A percentile compares a stretch with the other conserved stretches of the same genome.
Evolutionary conservation across 2,797 vertebrate genomes (phyloP).

Genomic region (Onychomys arenicola): DNA sequence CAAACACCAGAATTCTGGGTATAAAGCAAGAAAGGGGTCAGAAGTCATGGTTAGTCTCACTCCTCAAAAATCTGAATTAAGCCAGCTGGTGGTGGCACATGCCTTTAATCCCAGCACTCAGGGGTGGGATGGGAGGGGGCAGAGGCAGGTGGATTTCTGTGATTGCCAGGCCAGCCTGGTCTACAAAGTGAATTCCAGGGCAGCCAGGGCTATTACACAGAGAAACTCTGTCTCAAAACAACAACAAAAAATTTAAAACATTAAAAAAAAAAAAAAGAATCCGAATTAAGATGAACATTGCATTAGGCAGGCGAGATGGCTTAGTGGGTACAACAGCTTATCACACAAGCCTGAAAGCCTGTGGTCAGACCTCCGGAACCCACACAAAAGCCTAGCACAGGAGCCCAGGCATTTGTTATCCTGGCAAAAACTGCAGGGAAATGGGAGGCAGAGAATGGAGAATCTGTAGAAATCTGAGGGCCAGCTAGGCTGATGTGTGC

Average conservation of each 20-base stretch:
- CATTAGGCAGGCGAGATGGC: not conserved
- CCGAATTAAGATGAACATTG: not conserved
- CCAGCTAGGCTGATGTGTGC: not conserved
- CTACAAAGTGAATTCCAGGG: not conserved
- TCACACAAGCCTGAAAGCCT: not conserved
- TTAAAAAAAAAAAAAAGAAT: not conserved
- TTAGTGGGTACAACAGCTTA: not conserved
- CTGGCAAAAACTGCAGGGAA: not conserved
- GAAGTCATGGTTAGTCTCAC: not conserved
- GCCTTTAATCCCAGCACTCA: not conserved
- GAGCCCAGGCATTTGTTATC: not conserved
- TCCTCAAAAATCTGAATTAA: not conserved
- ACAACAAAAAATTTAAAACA: not conserved
- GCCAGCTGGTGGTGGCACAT: fast-evolving
- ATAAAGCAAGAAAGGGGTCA: not conserved
- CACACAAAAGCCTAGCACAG: not conserved
- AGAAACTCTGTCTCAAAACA: not conserved
- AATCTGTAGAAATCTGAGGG: not conserved
- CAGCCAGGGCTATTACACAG: not conserved
- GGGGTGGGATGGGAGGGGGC: no score
- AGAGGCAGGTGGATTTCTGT: not conserved
- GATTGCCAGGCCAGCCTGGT: not conserved
- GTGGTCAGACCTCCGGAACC: not conserved
- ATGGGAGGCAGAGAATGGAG: not conserved
- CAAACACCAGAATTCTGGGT: not conserved